Base-by-base conservation (phyloP, 2,113 vertebrate species). In the Himantopus leucocephalus region DNA sequence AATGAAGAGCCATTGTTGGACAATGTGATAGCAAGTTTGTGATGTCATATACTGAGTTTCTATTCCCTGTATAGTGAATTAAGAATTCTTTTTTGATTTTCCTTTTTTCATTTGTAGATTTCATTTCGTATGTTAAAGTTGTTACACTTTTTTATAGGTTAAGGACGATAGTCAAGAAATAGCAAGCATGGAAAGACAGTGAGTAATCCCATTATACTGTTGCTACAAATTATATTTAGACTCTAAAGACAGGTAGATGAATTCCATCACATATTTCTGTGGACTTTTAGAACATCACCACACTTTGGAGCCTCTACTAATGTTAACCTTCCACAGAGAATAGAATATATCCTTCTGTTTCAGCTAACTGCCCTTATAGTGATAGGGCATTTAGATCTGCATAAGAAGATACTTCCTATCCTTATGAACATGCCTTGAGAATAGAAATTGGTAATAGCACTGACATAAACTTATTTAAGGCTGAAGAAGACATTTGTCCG, bases 121-220 rank as follows among this genome's bases (percentile, higher is more conserved):
- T 92, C 82, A n/a, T 72, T 92, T 85, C 4, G 1, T 73, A 47
- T 37, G 17, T 80, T 91, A 43, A 91, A 43, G 2, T 62, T 92
- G 6, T 91, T 84, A 20, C 17, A 60, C 14, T 88, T 96, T 70
- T 92, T 94, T 89, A 45, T 90, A 99, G 99, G 99, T 99, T 90
- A 99, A 99, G 97, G 99, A 99, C 17, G 98, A 99, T 96, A 99
- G 99, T 97, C 99, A 99, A 94, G 99, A 99, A 98, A 99, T 99
- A 58, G 99, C 99, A 96, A 99, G 98, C 96, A 99, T 99, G 99
- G 99, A 99, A 59, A 98, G 99, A 97, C 99, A 99, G 99, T 99
- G 97, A 98, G 98, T 98, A 95, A 59, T 55, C 32, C 60, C 43
- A 18, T 79, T 71, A 21, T 77, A 68, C 70, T 78, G 8, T 67